phyloP scores from a whole-genome alignment of 2,113 vertebrate genomes.

The Geococcyx californianus region DNA sequence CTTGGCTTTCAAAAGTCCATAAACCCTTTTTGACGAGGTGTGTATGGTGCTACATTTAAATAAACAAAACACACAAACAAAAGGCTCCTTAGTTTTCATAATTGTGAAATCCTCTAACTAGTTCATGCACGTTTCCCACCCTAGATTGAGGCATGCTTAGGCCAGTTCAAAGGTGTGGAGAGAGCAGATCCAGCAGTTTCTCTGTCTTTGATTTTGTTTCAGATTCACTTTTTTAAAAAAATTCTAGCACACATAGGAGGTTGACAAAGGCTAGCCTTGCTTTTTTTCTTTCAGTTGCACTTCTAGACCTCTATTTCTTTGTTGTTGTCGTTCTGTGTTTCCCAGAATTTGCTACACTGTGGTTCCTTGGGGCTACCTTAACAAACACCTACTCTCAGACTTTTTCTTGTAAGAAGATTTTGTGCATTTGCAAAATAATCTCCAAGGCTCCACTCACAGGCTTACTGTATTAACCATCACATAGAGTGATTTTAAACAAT shows the following conservation, averaged over 20 bases:
- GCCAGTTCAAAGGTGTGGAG: slow-evolving; percentile 41
- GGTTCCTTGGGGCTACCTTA: neutral
- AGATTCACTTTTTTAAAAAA: neutral
- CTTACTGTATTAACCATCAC: slow-evolving; percentile 2
- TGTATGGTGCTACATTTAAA: neutral
- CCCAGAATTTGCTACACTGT: neutral
- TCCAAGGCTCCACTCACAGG: neutral
- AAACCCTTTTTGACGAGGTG: neutral
- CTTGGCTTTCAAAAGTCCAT: neutral
- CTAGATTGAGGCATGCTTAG: slow-evolving; percentile 42
- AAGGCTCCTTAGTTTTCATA: slow-evolving; percentile 20
- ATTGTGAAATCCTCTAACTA: slow-evolving; percentile 51
- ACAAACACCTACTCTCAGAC: neutral
- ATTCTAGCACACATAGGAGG: neutral
- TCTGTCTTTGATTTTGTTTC: slow-evolving; percentile 44
- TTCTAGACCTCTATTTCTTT: neutral
- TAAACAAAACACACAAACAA: slow-evolving; percentile 3
- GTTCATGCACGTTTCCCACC: neutral
- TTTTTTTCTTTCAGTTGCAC: neutral
- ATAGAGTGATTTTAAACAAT: neutral
- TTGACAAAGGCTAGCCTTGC: neutral
- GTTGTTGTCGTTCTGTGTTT: neutral
- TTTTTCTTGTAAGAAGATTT: slow-evolving; percentile 3
- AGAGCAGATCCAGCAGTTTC: slow-evolving; percentile 41
- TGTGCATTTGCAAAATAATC: slow-evolving; percentile 24